Evolutionary conservation across 2,797 vertebrate species (phyloP).

Genomic region (Chromis chromis): DNA sequence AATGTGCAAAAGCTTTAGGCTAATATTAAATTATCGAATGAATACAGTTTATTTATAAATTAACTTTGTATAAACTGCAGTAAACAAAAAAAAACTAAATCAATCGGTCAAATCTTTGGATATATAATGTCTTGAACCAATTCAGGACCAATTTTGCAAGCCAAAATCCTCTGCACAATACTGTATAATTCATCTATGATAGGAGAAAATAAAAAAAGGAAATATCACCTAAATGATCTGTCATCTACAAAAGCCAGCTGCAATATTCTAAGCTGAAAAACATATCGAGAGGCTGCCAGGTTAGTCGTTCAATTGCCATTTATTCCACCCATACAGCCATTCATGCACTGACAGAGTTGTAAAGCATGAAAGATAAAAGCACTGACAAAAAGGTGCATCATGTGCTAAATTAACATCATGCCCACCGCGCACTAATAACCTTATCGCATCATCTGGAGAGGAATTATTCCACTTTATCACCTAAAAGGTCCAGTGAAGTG

Average conservation of each 20-base stretch:
- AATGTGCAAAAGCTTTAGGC: background rate
- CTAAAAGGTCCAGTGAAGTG: background rate
- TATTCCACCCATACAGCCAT: conserved; percentile 2
- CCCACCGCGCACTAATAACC: conserved; percentile 4
- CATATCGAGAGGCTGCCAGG: background rate
- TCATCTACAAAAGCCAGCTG: background rate
- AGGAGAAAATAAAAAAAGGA: background rate
- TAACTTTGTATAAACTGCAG: background rate
- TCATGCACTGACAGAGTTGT: conserved; percentile 8
- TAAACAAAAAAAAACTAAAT: no score
- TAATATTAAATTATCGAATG: background rate
- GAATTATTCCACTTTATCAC: background rate
- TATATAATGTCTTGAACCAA: background rate
- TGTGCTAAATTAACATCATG: conserved; percentile 18
- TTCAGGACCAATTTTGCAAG: background rate
- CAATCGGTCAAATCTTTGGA: background rate
- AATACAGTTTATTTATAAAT: background rate
- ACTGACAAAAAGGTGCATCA: background rate
- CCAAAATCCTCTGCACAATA: no score
- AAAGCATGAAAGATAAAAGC: conserved; percentile 28
- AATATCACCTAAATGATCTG: background rate
- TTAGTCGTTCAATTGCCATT: conserved; percentile 27
- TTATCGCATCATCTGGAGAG: background rate
- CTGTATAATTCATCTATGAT: no score
- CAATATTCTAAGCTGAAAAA: conserved; percentile 9